These are phyloP conservation scores for Cepaea nemoralis DNA, from an alignment of 1,140 invertebrate genomes.

Conservation along the genomic window DNA sequence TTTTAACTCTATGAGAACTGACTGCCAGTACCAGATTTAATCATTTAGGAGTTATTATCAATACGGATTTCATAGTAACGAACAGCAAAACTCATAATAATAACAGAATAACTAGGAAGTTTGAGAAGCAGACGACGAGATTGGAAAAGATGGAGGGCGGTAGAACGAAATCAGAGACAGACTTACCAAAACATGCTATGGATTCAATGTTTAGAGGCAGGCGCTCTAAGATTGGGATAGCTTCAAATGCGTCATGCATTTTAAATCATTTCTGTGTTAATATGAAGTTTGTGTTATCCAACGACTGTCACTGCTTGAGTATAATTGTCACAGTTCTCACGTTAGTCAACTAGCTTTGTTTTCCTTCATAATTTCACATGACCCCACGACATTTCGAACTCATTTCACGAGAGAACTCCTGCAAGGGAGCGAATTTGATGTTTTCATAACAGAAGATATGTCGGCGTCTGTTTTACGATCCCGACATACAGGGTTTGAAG, in stretches of 20 bases:
- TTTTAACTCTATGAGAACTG: too few species aligned
- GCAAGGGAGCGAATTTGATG: background rate
- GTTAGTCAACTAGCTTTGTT: background rate
- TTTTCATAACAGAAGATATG: too few species aligned
- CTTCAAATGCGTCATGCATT: slow-evolving; percentile 91
- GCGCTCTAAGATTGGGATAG: slow-evolving; percentile 82
- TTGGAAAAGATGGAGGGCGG: too few species aligned
- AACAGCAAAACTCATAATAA: too few species aligned
- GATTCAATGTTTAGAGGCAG: slow-evolving; percentile 90
- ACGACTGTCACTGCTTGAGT: background rate
- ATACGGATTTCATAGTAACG: too few species aligned
- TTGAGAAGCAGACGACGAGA: too few species aligned
- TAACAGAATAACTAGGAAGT: too few species aligned
- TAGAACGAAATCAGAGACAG: too few species aligned
- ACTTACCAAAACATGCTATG: slow-evolving; percentile 88
- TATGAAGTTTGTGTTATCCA: background rate
- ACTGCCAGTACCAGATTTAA: too few species aligned
- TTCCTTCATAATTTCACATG: slow-evolving; percentile 39
- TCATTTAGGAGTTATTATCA: too few species aligned
- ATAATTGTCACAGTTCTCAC: background rate
- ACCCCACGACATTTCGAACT: slow-evolving; percentile 2
- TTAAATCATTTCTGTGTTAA: slow-evolving; percentile 20
- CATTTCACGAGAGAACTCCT: background rate
- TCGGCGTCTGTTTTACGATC: too few species aligned
- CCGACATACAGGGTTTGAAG: too few species aligned